Evolutionary conservation across 2,888 invertebrate genomes (phyloP), one percentile per base, ranked within the genome.

Genomic region (Carabus problematicus): DNA sequence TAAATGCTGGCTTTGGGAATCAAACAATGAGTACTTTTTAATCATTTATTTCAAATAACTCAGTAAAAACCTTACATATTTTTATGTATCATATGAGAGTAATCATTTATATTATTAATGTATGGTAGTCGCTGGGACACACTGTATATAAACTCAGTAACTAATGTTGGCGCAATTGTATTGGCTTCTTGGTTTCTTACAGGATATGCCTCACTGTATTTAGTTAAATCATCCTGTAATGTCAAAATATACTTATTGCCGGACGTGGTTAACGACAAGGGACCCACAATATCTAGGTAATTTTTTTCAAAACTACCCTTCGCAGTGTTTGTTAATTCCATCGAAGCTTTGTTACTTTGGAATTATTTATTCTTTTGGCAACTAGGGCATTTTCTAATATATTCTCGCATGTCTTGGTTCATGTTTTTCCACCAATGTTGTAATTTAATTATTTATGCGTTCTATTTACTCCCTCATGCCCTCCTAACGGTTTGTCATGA

Each of bases 181-280:
- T 41, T 39, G 1, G 78, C 74, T 67, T 75, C 73, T 16, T 74
- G 73, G 70, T 77, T 74, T n/a, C 68, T 70, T 6, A 77, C 64
- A 1, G 75, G 68, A 42, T 72, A 70, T 7, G 75, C 75, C 60
- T 72, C 71, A 1, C 73, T 73, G 60, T 72, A 76, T 71, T 76
- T 76, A 1, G 75, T 76, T 12, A 76, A 49, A 61, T 76, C 75
- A 64, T 76, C 75, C 71, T 76, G 75, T 12, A 75, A 16, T 0
- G 76, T 76, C n/a, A 78, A 49, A 42, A 78, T 73, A 56, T 72
- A 78, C 72, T 69, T 71, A 61, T 76, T 76, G 8, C 75, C 76
- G 1, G 62, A 42, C 42, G 71, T 58, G 0, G 75, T 73, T 39
- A 71, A 41, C 0, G 74, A 70, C 47, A 77, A 61, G 1, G 76